phyloP scores from a whole-genome alignment of 2,888 invertebrate species.

The Drosophila mimetica region DNA sequence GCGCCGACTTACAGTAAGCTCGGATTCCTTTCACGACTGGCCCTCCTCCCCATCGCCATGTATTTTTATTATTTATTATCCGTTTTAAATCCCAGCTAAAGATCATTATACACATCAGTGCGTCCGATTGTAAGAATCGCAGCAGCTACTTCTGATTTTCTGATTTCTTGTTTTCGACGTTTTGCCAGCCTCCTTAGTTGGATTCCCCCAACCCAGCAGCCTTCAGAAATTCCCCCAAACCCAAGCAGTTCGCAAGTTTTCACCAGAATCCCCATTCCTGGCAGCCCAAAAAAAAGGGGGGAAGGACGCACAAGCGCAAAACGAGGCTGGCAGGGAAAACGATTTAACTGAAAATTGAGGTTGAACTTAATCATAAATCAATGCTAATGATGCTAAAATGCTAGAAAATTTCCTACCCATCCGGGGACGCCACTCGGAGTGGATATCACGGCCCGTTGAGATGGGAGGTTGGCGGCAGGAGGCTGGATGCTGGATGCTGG shows the following conservation, averaged over 20 bases:
- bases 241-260: constrained; percentile 36
- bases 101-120: constrained; percentile 82
- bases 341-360: constrained; percentile 83
- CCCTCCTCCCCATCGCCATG: constrained; percentile 49
- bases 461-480: not conserved
- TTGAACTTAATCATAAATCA: constrained; percentile 84
- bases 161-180: constrained; percentile 73
- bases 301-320: constrained; percentile 30
- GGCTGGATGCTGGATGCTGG: not conserved
- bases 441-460: constrained; percentile 63
- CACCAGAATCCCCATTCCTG: constrained; percentile 10
- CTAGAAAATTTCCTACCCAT: constrained; percentile 72
- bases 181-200: constrained; percentile 50
- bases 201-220: not conserved
- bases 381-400: constrained; percentile 84
- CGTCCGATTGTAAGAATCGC: constrained; percentile 82
- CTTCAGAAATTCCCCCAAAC: constrained; percentile 1
- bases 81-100: constrained; percentile 77
- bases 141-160: constrained; percentile 80
- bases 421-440: constrained; percentile 60
- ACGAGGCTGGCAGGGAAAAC: constrained; percentile 67
- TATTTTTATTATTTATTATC: constrained; percentile 83
- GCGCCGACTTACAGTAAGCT: constrained; percentile 60
- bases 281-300: constrained; percentile 11
- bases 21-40: constrained; percentile 44